Evolutionary conservation across 2,113 vertebrate species (phyloP).

Genomic region (Columbina picui): DNA sequence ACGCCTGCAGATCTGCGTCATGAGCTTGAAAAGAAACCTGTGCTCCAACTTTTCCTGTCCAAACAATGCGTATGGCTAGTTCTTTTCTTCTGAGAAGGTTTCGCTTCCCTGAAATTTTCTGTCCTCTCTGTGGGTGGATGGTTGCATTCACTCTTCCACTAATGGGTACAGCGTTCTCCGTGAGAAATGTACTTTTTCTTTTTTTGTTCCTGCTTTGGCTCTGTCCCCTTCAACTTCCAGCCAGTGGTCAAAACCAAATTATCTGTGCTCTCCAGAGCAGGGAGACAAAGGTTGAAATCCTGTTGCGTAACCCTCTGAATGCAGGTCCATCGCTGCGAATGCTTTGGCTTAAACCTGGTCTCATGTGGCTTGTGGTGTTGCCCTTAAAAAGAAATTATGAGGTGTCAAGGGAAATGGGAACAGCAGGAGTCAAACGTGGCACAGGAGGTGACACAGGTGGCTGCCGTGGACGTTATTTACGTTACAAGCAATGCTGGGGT

Average conservation of each 20-base stretch:
- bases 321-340: accelerated
- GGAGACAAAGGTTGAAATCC: background rate
- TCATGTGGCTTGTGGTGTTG: background rate
- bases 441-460: background rate
- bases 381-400: background rate
- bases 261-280: slow-evolving; percentile 7
- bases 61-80: background rate
- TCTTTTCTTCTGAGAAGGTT: slow-evolving; percentile 3
- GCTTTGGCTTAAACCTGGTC: background rate
- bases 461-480: background rate
- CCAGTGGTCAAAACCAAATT: slow-evolving; percentile 6
- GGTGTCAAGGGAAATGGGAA: background rate
- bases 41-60: background rate
- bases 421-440: background rate
- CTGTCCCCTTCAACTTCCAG: background rate
- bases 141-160: background rate
- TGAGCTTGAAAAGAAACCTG: background rate
- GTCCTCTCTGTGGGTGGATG: slow-evolving; percentile 4
- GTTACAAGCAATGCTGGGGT: background rate
- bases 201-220: slow-evolving; percentile 45
- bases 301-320: background rate
- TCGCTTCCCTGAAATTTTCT: background rate
- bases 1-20: background rate
- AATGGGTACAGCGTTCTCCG: background rate
- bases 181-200: background rate